These are phyloP conservation scores for Allacma fusca DNA, from an alignment of 2,888 invertebrate genomes.

Conservation along the genomic window DNA sequence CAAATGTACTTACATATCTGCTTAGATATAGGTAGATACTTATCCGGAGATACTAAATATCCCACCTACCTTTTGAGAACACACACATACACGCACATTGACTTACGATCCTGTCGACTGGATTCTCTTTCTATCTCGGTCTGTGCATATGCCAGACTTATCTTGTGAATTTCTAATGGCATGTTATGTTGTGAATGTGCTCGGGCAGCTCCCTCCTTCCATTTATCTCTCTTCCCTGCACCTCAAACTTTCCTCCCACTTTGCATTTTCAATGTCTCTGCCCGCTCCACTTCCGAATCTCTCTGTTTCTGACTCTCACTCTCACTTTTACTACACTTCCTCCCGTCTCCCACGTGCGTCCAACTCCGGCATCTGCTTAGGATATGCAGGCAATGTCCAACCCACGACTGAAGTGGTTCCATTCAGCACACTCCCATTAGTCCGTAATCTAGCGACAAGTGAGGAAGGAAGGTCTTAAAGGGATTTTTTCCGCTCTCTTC, in stretches of 20 bases:
- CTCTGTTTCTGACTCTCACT: not conserved
- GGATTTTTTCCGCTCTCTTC: no score
- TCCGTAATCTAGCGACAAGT: no score
- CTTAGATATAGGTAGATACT: no score
- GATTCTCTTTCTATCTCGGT: not conserved
- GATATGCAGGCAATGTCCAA: not conserved
- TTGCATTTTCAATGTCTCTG: no score
- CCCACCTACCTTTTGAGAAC: no score
- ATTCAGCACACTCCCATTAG: no score
- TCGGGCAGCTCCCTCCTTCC: not conserved
- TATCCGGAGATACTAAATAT: no score
- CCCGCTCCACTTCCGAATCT: slow-evolving; percentile 18
- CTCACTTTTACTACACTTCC: not conserved
- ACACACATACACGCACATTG: slow-evolving; percentile 10
- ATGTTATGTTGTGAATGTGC: not conserved
- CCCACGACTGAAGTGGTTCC: no score
- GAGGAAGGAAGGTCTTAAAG: no score
- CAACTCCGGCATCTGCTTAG: no score
- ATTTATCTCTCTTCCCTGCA: not conserved
- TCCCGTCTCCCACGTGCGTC: no score
- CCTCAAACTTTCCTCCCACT: not conserved
- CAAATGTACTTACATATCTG: no score
- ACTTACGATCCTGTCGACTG: not conserved
- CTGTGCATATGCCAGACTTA: not conserved
- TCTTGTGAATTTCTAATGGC: slow-evolving; percentile 1